phyloP scores from a whole-genome alignment of 1,140 invertebrate species.

The Stegodyphus mimosarum region DNA sequence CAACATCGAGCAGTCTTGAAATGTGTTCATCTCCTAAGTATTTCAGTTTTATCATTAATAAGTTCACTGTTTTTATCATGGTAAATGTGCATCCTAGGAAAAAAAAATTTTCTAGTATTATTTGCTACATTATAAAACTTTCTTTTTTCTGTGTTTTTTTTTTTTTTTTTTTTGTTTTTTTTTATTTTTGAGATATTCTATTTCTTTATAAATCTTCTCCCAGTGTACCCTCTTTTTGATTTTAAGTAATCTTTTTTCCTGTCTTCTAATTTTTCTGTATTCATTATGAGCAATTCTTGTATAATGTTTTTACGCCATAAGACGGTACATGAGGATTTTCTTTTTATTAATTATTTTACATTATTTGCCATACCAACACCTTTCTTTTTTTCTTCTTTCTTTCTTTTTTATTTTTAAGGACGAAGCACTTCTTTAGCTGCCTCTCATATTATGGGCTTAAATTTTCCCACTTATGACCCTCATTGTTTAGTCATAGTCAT shows the following conservation, averaged over 20 bases:
- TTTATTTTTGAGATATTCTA: too few relatives aligned
- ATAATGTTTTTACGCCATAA: slow-evolving; percentile 13
- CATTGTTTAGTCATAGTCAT: too few relatives aligned
- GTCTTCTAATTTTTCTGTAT: slow-evolving; percentile 3
- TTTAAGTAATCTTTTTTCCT: neutral
- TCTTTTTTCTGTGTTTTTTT: slow-evolving; percentile 9
- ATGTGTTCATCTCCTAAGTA: slow-evolving; percentile 4
- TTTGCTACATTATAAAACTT: neutral
- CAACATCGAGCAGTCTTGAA: neutral
- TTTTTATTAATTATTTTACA: slow-evolving; percentile 10
- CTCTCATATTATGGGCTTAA: too few relatives aligned
- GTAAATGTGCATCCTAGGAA: neutral
- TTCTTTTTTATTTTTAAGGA: too few relatives aligned
- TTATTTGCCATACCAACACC: slow-evolving; percentile 1
- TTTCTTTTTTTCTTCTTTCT: too few relatives aligned
- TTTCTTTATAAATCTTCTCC: slow-evolving; percentile 2
- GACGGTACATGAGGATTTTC: slow-evolving; percentile 1
- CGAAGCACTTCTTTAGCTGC: too few relatives aligned
- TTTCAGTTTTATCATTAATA: neutral
- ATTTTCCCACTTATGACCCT: too few relatives aligned
- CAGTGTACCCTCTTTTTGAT: neutral
- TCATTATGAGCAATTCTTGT: neutral
- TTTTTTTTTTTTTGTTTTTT: slow-evolving; percentile 6
- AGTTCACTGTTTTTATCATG: slow-evolving; percentile 1
- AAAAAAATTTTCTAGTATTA: neutral